Conservation (phyloP, 23 tunicate species). For the Clavelina lepadiformis region DNA sequence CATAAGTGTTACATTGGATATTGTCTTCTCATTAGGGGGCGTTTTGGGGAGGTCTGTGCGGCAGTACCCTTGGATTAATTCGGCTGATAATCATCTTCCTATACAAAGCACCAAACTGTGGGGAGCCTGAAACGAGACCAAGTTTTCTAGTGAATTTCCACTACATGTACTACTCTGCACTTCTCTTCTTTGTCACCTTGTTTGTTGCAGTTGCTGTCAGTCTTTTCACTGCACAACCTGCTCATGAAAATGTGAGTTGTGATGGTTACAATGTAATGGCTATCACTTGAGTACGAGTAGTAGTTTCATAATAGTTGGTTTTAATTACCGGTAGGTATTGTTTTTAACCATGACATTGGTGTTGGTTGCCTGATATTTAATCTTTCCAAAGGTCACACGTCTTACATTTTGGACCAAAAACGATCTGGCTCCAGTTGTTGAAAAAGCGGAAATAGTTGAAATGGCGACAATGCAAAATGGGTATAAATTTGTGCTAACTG, state of each 20-base stretch:
- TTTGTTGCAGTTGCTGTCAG: constrained; percentile 39
- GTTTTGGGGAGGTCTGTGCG: constrained; percentile 65
- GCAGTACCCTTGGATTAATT: constrained; percentile 57
- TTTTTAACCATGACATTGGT: neutral
- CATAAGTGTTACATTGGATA: neutral
- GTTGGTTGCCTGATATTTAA: neutral
- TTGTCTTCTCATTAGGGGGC: constrained; percentile 50
- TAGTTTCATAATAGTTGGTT: too few species aligned
- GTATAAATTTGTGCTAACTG: too few species aligned
- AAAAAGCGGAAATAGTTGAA: constrained; percentile 3
- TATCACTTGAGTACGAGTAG: too few species aligned
- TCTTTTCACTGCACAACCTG: constrained; percentile 27
- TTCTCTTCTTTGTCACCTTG: constrained; percentile 50
- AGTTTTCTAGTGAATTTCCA: constrained; percentile 43
- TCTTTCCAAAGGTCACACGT: constrained; percentile 22
- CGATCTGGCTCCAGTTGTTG: constrained; percentile 4
- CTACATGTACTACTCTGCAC: constrained; percentile 87
- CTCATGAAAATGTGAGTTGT: constrained; percentile 5
- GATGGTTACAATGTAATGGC: neutral
- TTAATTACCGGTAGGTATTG: neutral
- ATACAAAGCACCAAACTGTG: constrained; percentile 46
- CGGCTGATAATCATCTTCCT: constrained; percentile 55
- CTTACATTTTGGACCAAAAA: constrained; percentile 57
- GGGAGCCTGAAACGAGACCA: constrained; percentile 45
- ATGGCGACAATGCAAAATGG: too few species aligned